Evolutionary conservation across 2,888 invertebrate genomes (phyloP), one percentile per base, ranked within the genome.

Genomic region (Stramonita haemastoma): DNA sequence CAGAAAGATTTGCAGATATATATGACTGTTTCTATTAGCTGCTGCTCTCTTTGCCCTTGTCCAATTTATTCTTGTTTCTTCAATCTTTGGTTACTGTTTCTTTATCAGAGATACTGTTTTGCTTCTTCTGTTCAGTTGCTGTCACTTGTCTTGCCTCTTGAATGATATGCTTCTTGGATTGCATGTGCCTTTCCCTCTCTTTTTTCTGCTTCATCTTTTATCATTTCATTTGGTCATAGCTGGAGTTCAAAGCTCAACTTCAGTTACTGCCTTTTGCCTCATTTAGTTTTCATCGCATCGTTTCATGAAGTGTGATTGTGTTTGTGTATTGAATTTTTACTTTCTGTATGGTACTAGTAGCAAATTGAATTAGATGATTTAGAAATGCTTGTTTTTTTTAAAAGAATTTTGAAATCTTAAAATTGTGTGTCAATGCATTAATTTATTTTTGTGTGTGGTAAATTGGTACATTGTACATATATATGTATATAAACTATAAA

Each of bases 221-320:
- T 46, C 81, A 26, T 34, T 79, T 79, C 34, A 79, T 79, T 34
- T 15, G 19, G 79, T 79, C 79, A 32, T 83, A 17, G 36, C 46
- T 83, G 46, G 81, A 83, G 81, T 46, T 83, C 1, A 22, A 29
- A 46, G 46, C 81, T 36, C 36, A 46, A 36, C 81, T 83, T 46
- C 36, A 83, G 46, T 46, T 79, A 15, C 36, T 32, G 32, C n/a
- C 34, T 79, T 79, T 34, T 79, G 81, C 81, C 81, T 83, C 81
- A 83, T 83, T 83, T 46, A 83, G 81, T 83, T 79, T 79, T 83
- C 81, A 83, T 83, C 81, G 46, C 81, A 83, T 83, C 46, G 17
- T 22, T 83, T 83, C 81, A 83, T 46, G 22, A 83, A 26, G 36
- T 83, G 17, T 66, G 66, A 46, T 66, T 66, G 66, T 66, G 2